Base-by-base conservation (phyloP, 2,888 invertebrate genomes). In the Diarsia rubi region DNA sequence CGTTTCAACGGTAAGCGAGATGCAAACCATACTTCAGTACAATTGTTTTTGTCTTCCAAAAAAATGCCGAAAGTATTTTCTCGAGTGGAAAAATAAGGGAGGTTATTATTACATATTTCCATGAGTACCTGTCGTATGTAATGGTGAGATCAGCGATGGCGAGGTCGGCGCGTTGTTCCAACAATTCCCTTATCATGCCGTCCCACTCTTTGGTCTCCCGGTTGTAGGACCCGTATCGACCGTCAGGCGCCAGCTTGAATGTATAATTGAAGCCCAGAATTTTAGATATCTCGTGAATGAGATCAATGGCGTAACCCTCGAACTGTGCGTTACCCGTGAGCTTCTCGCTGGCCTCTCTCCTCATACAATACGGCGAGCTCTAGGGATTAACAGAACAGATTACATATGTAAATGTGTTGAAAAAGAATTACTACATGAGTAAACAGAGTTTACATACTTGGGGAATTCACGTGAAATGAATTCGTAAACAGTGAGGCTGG, bases 111-210 rank as follows among this genome's bases (percentile, higher is more conserved):
- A 59, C 24, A 64, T 69, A 78, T 76, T 73, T 75, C 37, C 63
- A 75, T 73, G 45, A 69, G 92, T 99, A 99, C 91, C 99, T 97
- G 93, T 99, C 98, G 94, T 99, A 99, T 42, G 99, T 99, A 88
- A 99, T 99, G 47, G 99, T 99, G 73, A 99, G 97, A 95, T 99
- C 99, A 16, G 99, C 99, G 67, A 99, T 98, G 1, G 99, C 99
- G 85, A 99, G 97, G 95, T 99, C 99, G 19, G 99, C 99, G 91
- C 98, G 98, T 94, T 98, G 98, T 93, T 98, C 98, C 85, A 99
- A 95, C 74, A 99, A 96, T 92, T 99, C 98, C 89, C 98, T 97
- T 90, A 99, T 98, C 98, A 98, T 98, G 73, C 98, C 98, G 92
- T 98, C 98, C 98, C 99, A 99, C 96, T 98, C 98, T 91, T 98